A percentile compares a stretch with the other conserved stretches of the same genome.
phyloP scores from a whole-genome alignment of 2,888 invertebrate genomes.

The Gasteruption jaculator region DNA sequence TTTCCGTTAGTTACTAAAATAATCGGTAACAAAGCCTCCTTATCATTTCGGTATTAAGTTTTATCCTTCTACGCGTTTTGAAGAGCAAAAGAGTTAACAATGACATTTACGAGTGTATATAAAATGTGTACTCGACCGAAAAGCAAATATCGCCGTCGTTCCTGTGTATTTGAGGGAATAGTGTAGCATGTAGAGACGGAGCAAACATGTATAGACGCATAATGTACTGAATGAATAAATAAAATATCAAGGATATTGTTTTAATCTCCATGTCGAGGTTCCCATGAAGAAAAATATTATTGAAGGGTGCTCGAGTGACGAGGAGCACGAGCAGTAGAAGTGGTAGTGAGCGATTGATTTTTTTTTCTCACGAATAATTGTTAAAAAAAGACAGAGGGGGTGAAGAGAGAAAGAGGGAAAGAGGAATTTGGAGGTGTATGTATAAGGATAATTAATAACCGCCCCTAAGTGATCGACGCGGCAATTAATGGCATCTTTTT shows the following conservation, averaged over 20 bases:
- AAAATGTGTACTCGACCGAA: no score
- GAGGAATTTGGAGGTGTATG: no score
- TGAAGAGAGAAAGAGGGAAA: constrained; percentile 5
- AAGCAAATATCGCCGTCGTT: no score
- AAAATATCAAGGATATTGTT: constrained; percentile 18
- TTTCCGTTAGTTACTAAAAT: no score
- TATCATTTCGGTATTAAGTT: no score
- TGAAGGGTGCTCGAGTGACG: constrained; percentile 7
- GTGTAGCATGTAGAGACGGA: not conserved
- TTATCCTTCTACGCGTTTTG: no score
- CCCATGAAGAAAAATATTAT: constrained; percentile 26
- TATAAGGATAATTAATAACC: constrained; percentile 18
- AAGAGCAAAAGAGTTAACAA: no score
- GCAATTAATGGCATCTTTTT: no score
- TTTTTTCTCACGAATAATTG: constrained; percentile 3
- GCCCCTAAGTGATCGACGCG: constrained; percentile 1
- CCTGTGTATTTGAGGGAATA: no score
- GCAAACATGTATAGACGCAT: constrained; percentile 7
- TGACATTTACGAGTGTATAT: no score
- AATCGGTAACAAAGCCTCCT: no score
- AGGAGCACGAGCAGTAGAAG: not conserved
- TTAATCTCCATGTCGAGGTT: constrained; percentile 11
- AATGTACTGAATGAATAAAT: constrained; percentile 7
- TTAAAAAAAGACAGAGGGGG: not conserved
- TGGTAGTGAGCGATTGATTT: constrained; percentile 4